These are phyloP conservation scores for Python bivittatus DNA, from an alignment of 2,113 vertebrate species.

Conservation along the genomic window DNA sequence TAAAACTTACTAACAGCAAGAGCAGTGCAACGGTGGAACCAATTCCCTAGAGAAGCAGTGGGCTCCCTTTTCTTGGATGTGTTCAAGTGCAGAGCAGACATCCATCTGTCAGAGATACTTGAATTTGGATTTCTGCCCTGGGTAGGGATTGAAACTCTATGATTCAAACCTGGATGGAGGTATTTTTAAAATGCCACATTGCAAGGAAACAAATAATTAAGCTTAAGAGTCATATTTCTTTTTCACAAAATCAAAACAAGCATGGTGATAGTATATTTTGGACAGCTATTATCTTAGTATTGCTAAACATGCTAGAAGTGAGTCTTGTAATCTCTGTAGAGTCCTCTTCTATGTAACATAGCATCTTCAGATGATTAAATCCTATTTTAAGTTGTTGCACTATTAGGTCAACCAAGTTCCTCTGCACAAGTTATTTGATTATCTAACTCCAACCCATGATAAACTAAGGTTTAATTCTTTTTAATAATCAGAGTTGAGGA, in stretches of 20 bases:
- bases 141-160: background rate
- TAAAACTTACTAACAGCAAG: background rate
- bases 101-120: background rate
- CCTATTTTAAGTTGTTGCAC: background rate
- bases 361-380: background rate
- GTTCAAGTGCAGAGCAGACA: background rate
- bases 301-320: background rate
- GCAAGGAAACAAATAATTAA: conserved; percentile 26
- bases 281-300: background rate
- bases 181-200: background rate
- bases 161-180: background rate
- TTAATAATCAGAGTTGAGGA: conserved; percentile 3
- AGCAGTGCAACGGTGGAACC: background rate
- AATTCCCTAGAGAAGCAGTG: background rate
- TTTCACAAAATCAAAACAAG: conserved; percentile 17
- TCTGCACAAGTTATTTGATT: background rate
- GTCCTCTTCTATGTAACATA: background rate
- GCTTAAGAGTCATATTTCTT: background rate
- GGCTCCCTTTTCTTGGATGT: background rate
- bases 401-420: background rate
- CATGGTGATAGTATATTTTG: background rate
- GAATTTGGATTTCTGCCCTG: background rate
- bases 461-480: background rate
- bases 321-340: background rate
- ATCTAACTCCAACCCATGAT: conserved; percentile 16